Percentiles rank a stretch among this genome's conserved stretches.
These are phyloP conservation scores for Tetraneura akinire DNA, from an alignment of 1,140 invertebrate genomes.

Conservation along the genomic window DNA sequence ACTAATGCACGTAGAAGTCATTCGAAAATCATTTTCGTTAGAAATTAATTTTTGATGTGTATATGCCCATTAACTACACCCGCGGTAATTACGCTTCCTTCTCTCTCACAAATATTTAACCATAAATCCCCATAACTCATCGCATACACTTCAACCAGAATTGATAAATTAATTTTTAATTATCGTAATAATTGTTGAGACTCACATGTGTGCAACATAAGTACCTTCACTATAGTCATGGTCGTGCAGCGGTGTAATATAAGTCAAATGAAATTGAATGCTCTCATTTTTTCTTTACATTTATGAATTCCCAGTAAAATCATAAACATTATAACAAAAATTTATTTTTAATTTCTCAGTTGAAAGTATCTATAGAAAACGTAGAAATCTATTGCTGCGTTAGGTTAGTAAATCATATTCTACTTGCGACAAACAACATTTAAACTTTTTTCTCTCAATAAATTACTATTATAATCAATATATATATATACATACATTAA, in stretches of 20 bases:
- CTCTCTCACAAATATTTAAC: neutral
- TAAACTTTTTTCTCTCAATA: neutral
- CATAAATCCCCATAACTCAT: constrained; percentile 41
- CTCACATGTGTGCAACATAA: constrained; percentile 40
- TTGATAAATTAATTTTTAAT: constrained; percentile 51
- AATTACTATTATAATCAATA: constrained; percentile 4
- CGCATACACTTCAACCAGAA: constrained; percentile 32
- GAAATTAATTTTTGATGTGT: constrained; percentile 47
- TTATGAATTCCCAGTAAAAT: neutral
- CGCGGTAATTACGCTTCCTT: constrained; percentile 33
- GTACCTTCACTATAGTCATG: neutral
- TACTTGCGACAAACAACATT: neutral
- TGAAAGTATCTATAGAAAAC: neutral
- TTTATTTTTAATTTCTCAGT: neutral
- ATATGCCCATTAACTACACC: constrained; percentile 23
- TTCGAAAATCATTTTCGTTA: constrained; percentile 17
- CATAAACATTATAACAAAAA: neutral
- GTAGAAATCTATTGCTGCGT: neutral
- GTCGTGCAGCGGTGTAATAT: neutral
- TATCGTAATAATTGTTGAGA: constrained; percentile 37
- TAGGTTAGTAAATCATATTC: neutral
- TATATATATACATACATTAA: neutral
- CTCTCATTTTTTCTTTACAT: neutral
- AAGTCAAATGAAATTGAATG: constrained; percentile 23
- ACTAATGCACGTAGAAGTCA: neutral